Evolutionary conservation across 1,140 invertebrate species (phyloP), one percentile per base, ranked within the genome.

Genomic region (Eupeodes corollae): DNA sequence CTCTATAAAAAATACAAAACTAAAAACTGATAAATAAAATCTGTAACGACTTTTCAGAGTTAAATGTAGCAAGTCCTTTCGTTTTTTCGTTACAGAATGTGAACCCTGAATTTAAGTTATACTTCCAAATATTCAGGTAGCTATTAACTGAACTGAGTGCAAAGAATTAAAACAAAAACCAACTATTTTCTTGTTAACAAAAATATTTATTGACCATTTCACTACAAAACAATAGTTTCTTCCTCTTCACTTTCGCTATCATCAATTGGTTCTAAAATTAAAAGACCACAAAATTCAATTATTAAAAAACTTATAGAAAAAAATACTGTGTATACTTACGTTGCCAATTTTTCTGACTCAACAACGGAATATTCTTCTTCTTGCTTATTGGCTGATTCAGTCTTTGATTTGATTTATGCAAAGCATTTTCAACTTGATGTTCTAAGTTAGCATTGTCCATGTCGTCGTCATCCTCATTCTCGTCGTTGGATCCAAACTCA

Each of bases 241-340:
- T 53, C 52, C 21, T 53, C 52, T 32, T 53, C 52, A 2, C 45
- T 47, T 33, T 53, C 52, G n/a, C 48, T 50, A 11, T 11, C 32
- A 46, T n/a, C 19, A 13, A n/a, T n/a, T n/a, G 44, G 42, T 41
- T 18, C 48, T 47, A 21, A 3, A 42, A 45, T 34, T 43, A 40
- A 30, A 16, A 42, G 26, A 43, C 9, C 6, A 44, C 40, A 43
- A 31, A 41, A 42, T 26, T 47, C 16, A 8, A 31, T 13, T 37
- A 21, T 21, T 40, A 30, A 13, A 13, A 35, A 12, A 31, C 15
- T 30, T 32, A 12, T 26, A 44, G 14, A 11, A 11, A 47, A 31
- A 16, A 16, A 8, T n/a, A n/a, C n/a, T n/a, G n/a, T n/a, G n/a
- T n/a, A n/a, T n/a, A 21, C 35, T 38, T 16, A 38, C 35, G n/a